phyloP scores from a whole-genome alignment of 23 tunicate species.

The Halocynthia aurantium region DNA sequence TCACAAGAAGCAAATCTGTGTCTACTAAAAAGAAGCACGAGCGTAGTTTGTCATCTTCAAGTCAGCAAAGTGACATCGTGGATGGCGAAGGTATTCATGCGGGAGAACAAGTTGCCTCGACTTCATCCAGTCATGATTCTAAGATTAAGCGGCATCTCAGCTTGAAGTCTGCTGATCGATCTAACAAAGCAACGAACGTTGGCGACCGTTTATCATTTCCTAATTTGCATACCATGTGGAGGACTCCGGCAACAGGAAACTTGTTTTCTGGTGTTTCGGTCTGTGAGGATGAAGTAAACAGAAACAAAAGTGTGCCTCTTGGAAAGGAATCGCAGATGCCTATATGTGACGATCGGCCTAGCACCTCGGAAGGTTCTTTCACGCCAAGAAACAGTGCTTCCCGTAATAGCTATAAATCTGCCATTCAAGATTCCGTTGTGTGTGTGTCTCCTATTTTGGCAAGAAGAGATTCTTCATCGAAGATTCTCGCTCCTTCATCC shows the following conservation, averaged over 20 bases:
- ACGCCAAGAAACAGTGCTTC: slow-evolving; percentile 3
- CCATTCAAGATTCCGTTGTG: slow-evolving; percentile 25
- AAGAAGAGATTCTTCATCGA: too few relatives aligned
- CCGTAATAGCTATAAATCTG: slow-evolving; percentile 31
- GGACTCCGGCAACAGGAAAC: neutral
- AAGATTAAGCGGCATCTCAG: slow-evolving; percentile 13
- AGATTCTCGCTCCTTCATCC: too few relatives aligned
- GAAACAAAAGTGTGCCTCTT: too few relatives aligned
- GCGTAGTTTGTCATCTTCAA: slow-evolving; percentile 21
- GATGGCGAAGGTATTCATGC: neutral
- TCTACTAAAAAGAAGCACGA: slow-evolving; percentile 13
- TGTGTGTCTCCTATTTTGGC: too few relatives aligned
- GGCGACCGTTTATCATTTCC: slow-evolving; percentile 16
- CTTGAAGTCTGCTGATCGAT: neutral
- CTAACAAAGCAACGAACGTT: neutral
- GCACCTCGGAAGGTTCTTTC: neutral
- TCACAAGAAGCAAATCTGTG: neutral
- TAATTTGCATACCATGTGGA: slow-evolving; percentile 18
- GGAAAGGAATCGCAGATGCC: too few relatives aligned
- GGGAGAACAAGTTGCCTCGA: neutral
- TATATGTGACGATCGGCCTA: neutral
- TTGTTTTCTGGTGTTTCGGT: slow-evolving; percentile 8
- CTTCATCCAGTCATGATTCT: neutral
- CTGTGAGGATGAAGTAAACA: neutral
- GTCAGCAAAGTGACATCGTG: slow-evolving; percentile 11